Conservation (phyloP, 2,888 invertebrate genomes). For the Ectemnius lituratus region DNA sequence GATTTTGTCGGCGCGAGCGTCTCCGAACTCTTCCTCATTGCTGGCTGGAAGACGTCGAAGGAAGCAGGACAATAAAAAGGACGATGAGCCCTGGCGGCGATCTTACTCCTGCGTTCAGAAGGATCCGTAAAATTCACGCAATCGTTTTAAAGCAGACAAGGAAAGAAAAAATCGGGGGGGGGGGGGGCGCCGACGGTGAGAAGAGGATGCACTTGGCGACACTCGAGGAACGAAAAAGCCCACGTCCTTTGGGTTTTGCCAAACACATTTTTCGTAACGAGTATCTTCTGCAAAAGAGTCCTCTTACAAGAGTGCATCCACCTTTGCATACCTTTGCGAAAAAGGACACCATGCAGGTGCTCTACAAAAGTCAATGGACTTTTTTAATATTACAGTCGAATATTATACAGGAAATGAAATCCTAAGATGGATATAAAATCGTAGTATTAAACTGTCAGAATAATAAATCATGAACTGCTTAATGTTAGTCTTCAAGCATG, state of each 20-base stretch:
- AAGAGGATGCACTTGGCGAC: neutral
- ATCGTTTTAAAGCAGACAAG: neutral
- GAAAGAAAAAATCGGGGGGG: neutral
- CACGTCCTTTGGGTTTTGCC: neutral
- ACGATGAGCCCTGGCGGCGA: conserved; percentile 57
- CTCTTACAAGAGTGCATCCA: conserved; percentile 46
- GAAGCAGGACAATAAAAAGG: conserved; percentile 64
- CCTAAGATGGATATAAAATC: no score
- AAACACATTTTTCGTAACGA: conserved; percentile 50
- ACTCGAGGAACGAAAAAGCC: conserved; percentile 19
- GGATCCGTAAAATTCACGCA: conserved; percentile 44
- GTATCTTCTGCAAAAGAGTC: conserved; percentile 33
- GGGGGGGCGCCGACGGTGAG: no score
- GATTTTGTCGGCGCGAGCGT: conserved; percentile 21
- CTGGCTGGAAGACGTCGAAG: conserved; percentile 47
- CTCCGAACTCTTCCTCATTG: conserved; percentile 61
- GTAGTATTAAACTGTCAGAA: no score
- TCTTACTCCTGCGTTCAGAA: conserved; percentile 24
- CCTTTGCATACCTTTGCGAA: conserved; percentile 40
- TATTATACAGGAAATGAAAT: no score
- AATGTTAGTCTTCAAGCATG: no score
- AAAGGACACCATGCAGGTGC: conserved; percentile 12
- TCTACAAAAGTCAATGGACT: conserved; percentile 6
- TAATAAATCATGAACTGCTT: no score
- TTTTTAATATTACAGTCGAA: no score